These are phyloP conservation scores for Timema podura DNA, from an alignment of 2,888 invertebrate species.

Conservation along the genomic window DNA sequence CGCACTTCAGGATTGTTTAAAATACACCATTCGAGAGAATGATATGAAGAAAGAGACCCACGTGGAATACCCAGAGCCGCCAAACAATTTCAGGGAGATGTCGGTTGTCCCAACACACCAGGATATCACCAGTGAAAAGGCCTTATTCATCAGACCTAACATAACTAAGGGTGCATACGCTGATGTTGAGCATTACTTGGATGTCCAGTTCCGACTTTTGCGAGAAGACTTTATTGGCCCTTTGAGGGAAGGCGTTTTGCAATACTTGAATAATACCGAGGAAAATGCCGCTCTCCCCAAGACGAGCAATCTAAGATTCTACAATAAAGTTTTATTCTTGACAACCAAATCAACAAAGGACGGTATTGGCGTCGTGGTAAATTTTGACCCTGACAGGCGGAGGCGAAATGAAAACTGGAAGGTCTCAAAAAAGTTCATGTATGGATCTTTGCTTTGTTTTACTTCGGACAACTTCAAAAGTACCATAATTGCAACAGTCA, in stretches of 20 bases:
- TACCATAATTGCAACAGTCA: constrained; percentile 23
- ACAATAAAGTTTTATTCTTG: constrained; percentile 19
- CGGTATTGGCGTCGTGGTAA: constrained; percentile 27
- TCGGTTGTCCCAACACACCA: constrained; percentile 50
- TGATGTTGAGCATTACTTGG: constrained; percentile 67
- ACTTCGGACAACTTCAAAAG: constrained; percentile 43
- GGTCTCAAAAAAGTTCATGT: constrained; percentile 58
- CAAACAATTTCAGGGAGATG: constrained; percentile 44
- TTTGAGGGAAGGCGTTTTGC: constrained; percentile 60
- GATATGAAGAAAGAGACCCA: not conserved
- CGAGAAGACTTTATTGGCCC: constrained; percentile 77
- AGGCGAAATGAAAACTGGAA: constrained; percentile 45
- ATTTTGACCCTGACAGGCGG: constrained; percentile 38
- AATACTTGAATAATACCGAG: constrained; percentile 49
- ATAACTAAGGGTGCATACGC: constrained; percentile 60
- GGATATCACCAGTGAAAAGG: constrained; percentile 41
- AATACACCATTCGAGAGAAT: not conserved
- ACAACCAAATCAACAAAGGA: constrained; percentile 11
- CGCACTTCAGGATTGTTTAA: not conserved
- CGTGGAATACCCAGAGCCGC: constrained; percentile 38
- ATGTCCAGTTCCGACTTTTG: constrained; percentile 68
- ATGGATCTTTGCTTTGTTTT: constrained; percentile 69
- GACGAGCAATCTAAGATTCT: constrained; percentile 17
- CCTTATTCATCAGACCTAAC: constrained; percentile 53
- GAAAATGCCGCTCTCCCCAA: constrained; percentile 29